Conservation (phyloP, 2,797 vertebrate species). For the Galagoides demidoff region DNA sequence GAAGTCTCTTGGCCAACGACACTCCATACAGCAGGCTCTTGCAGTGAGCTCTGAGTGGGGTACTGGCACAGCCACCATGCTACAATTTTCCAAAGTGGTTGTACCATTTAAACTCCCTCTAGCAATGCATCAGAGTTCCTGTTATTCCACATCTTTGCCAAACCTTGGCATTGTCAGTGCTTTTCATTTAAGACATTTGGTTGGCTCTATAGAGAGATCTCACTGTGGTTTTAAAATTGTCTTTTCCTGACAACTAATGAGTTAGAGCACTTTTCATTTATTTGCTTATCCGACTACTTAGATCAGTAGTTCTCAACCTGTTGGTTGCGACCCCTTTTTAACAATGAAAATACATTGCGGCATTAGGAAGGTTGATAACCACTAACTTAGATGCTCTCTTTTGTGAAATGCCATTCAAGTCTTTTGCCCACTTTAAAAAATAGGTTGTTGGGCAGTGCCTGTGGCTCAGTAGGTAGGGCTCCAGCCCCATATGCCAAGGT, state of each 20-base stretch:
- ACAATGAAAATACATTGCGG: too few relatives aligned
- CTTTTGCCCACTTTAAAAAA: not conserved
- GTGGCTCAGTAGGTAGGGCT: too few relatives aligned
- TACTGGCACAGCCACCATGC: not conserved
- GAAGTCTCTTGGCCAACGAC: not conserved
- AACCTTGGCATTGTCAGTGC: not conserved
- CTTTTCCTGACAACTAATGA: not conserved
- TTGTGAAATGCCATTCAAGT: not conserved
- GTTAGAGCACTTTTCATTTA: not conserved
- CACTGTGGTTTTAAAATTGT: not conserved
- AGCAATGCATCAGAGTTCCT: not conserved
- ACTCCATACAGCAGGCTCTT: not conserved
- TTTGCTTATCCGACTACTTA: not conserved
- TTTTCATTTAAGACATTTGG: not conserved
- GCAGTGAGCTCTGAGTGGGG: not conserved
- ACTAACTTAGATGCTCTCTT: not conserved
- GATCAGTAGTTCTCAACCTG: not conserved
- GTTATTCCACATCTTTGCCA: not conserved
- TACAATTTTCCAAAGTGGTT: not conserved
- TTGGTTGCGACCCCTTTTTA: too few relatives aligned
- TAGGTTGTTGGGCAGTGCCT: too few relatives aligned
- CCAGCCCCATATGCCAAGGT: too few relatives aligned
- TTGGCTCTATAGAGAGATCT: not conserved
- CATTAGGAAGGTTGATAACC: too few relatives aligned
- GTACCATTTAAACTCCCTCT: not conserved